Evolutionary conservation across 2,797 vertebrate species (phyloP).

Genomic region (Mycteria americana): DNA sequence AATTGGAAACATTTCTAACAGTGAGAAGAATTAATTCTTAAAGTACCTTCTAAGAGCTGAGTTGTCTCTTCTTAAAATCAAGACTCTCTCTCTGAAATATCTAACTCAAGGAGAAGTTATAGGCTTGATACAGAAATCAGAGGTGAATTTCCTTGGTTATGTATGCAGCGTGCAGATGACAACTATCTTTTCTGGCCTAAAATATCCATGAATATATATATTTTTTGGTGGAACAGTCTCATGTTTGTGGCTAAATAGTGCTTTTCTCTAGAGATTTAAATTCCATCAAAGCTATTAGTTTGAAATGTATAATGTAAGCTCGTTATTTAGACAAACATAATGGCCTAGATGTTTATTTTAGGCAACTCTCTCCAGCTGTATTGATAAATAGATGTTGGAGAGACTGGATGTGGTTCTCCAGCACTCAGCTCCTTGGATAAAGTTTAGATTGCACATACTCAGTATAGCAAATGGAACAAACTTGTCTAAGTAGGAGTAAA

Average conservation of each 20-base stretch:
- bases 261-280: conserved; percentile 36
- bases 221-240: neutral
- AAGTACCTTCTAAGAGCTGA: neutral
- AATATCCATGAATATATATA: neutral
- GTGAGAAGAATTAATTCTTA: neutral
- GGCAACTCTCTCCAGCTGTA: conserved; percentile 1
- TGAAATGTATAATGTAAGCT: conserved; percentile 37
- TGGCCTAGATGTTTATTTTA: conserved; percentile 26
- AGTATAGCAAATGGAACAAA: neutral
- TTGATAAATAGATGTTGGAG: neutral
- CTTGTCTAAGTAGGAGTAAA: neutral
- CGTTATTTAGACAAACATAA: conserved; percentile 1
- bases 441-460: neutral
- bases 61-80: neutral
- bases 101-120: neutral
- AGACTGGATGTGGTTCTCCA: neutral
- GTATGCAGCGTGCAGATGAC: neutral
- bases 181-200: neutral
- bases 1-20: neutral
- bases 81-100: neutral
- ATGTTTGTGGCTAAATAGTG: conserved; percentile 6
- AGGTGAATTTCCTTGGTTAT: neutral
- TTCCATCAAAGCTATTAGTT: conserved; percentile 44
- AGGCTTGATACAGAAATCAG: neutral
- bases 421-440: neutral